Conservation (phyloP, 2,113 vertebrate species). For the Odobenus rosmarus region DNA sequence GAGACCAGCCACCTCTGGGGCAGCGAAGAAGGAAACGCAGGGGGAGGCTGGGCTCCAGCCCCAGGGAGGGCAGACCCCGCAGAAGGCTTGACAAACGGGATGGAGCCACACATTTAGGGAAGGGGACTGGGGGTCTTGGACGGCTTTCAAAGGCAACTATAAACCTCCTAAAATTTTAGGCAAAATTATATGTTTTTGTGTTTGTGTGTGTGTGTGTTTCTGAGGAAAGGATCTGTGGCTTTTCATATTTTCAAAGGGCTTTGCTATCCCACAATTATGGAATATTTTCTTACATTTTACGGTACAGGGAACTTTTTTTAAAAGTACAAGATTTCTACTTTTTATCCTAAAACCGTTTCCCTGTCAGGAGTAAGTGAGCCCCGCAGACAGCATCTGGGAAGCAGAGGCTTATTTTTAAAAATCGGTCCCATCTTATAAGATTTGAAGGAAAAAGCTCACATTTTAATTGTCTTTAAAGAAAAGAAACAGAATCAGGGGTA, state of each 20-base stretch:
- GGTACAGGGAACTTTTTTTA: neutral
- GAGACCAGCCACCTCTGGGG: accelerated
- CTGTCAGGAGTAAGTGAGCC: accelerated
- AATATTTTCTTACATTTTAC: neutral
- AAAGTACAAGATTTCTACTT: neutral
- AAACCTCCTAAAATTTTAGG: neutral
- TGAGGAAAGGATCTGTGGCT: neutral
- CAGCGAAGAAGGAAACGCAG: accelerated
- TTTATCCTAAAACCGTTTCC: neutral
- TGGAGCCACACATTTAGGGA: accelerated
- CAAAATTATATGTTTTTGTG: accelerated
- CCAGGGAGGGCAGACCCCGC: neutral
- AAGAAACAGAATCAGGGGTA: neutral
- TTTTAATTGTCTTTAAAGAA: neutral
- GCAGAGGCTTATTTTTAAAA: neutral
- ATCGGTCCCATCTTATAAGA: neutral
- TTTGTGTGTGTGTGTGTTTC: neutral
- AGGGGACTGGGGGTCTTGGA: accelerated
- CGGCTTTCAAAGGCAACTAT: neutral
- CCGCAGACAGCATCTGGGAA: neutral
- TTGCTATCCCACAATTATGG: neutral
- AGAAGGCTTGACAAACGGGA: accelerated
- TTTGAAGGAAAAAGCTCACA: neutral
- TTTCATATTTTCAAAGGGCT: neutral
- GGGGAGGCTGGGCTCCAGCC: neutral